Evolutionary conservation across 2,888 invertebrate species (phyloP), one percentile per base, ranked within the genome.

Genomic region (Sinohyriopsis cumingii): DNA sequence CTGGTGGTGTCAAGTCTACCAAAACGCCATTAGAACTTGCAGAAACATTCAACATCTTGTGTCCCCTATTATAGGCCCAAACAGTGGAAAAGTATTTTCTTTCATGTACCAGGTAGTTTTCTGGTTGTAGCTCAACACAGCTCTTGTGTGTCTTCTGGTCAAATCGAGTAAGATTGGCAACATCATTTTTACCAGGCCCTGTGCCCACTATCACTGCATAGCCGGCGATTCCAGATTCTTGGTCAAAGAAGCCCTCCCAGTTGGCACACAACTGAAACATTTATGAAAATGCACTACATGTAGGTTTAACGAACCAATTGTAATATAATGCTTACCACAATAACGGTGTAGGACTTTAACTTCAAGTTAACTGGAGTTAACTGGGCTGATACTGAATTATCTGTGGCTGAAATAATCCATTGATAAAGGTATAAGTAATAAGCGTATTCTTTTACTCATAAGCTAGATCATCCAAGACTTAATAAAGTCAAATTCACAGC

Each of bases 1-100:
- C 63, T 15, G 84, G 85, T 6, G 69, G 63, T 0, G 84, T 83
- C 19, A 79, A 71, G 67, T 85, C 85, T 25, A 80, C 76, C 53
- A 78, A 62, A 3, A 84, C 78, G 54, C 81, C 81, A 66, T 80
- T 69, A 3, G 81, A 80, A 1, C 60, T 60, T 15, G 64, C 71
- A 3, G 77, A 75, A 15, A 68, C 70, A 66, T 73, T 74, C 28
- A 77, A 71, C 66, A 79, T 78, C 63, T 74, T 78, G 71, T 74
- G 74, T 19, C 77, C 82, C 20, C 69, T 71, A 60, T 82, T 80
- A 66, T 71, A 76, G 4, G 81, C 81, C 65, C 70, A 73, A 53
- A 78, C 72, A n/a, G 68, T 63, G 20, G 73, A 69, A 56, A 66
- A 69, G 68, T 79, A 78, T 12, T 63, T 55, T 18, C 61, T 25